phyloP scores from a whole-genome alignment of 2,888 invertebrate genomes.

The Athalia rosae region DNA sequence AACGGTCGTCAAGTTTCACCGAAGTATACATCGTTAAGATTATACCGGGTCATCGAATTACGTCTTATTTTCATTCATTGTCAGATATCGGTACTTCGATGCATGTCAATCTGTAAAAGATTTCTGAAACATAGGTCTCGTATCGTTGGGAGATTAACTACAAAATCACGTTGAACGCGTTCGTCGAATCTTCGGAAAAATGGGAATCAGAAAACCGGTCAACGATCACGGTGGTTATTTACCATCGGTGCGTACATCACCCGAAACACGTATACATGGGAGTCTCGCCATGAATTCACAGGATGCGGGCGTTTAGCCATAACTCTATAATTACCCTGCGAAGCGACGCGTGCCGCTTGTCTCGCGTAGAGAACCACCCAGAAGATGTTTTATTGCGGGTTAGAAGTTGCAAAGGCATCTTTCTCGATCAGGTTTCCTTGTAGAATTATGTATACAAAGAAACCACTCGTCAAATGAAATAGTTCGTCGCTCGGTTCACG shows the following conservation, averaged over 20 bases:
- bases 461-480: neutral
- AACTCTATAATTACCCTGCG: conserved; percentile 55
- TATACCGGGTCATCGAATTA: too few relatives aligned
- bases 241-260: conserved; percentile 2
- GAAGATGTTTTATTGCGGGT: conserved; percentile 51
- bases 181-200: too few relatives aligned
- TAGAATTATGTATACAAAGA: too few relatives aligned
- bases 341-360: conserved; percentile 52
- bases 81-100: too few relatives aligned
- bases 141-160: too few relatives aligned
- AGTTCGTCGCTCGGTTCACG: neutral
- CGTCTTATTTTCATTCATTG: too few relatives aligned
- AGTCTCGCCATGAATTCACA: conserved; percentile 2
- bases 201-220: neutral
- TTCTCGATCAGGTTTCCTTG: conserved; percentile 29
- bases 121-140: too few relatives aligned
- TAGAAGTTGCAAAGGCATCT: conserved; percentile 42
- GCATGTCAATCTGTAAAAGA: too few relatives aligned
- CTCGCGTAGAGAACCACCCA: conserved; percentile 50
- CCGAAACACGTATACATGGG: conserved; percentile 4
- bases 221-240: neutral
- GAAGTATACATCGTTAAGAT: conserved; percentile 3
- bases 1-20: neutral
- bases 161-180: too few relatives aligned
- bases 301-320: conserved; percentile 54